A percentile compares a stretch with the other conserved stretches of the same genome.
These are phyloP conservation scores for Solenodon paradoxus DNA, from an alignment of 2,113 vertebrate genomes.

Conservation along the genomic window DNA sequence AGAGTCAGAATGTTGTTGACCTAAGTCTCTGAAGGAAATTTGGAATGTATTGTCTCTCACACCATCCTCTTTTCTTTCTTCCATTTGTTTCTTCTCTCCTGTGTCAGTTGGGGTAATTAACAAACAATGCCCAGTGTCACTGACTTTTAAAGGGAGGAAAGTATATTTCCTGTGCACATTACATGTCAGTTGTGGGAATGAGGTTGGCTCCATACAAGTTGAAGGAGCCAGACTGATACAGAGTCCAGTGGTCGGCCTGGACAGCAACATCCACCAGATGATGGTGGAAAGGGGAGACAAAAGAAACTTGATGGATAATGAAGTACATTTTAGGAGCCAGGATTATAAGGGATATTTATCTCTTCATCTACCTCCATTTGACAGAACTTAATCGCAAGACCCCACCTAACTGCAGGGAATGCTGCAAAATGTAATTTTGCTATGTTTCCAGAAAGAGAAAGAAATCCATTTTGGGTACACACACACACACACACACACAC, in stretches of 20 bases:
- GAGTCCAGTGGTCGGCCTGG: too few relatives aligned
- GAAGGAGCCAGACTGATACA: background rate
- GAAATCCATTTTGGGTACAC: background rate
- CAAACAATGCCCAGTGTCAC: background rate
- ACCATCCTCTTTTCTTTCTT: background rate
- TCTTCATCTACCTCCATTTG: background rate
- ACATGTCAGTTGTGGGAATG: background rate
- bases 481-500: background rate
- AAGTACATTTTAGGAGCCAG: background rate
- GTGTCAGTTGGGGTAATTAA: background rate
- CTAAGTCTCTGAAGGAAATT: background rate
- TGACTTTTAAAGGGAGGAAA: background rate
- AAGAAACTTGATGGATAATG: background rate
- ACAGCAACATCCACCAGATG: background rate
- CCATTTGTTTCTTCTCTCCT: background rate
- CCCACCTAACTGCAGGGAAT: background rate
- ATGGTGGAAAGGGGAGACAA: background rate
- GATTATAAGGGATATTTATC: background rate
- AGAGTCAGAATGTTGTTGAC: background rate
- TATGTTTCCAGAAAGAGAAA: background rate
- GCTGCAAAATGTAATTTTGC: background rate
- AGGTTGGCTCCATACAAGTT: background rate
- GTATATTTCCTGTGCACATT: background rate
- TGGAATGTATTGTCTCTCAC: background rate
- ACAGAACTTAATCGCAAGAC: background rate